phyloP scores from a whole-genome alignment of 2,888 invertebrate species.

The Mythimna pallens region DNA sequence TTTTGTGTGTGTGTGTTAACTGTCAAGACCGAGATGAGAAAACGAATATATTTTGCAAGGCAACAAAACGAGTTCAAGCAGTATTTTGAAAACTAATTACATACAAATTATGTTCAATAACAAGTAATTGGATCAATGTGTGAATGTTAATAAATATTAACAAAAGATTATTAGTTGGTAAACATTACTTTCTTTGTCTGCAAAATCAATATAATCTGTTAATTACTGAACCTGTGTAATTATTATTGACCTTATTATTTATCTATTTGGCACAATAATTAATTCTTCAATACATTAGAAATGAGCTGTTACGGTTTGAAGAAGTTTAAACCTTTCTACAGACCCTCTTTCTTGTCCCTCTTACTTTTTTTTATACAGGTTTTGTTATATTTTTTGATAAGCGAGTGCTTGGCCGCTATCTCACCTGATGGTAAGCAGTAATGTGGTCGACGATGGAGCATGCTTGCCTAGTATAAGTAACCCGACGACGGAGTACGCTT shows the following conservation, averaged over 20 bases:
- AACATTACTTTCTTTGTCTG: conserved; percentile 63
- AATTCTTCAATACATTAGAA: not conserved
- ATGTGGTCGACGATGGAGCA: too few relatives aligned
- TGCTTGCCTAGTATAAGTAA: too few relatives aligned
- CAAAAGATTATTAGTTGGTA: conserved; percentile 66
- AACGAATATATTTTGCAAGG: not conserved
- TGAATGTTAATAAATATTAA: conserved; percentile 66
- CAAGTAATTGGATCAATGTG: conserved; percentile 61
- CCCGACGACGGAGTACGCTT: too few relatives aligned
- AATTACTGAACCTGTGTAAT: conserved; percentile 38
- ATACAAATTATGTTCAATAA: conserved; percentile 26
- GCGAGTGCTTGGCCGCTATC: too few relatives aligned
- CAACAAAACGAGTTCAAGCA: conserved; percentile 7
- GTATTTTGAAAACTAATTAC: conserved; percentile 1
- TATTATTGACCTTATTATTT: conserved; percentile 21
- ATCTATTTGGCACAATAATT: conserved; percentile 40
- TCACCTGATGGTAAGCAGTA: too few relatives aligned
- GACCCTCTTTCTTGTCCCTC: too few relatives aligned
- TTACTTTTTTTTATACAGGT: too few relatives aligned
- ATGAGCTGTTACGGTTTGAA: not conserved
- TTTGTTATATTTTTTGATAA: too few relatives aligned
- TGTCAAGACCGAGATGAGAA: too few relatives aligned
- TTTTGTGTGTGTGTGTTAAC: too few relatives aligned
- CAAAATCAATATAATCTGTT: conserved; percentile 46
- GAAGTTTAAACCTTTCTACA: not conserved